Conservation (phyloP, 2,888 invertebrate species). For the Syritta pipiens region DNA sequence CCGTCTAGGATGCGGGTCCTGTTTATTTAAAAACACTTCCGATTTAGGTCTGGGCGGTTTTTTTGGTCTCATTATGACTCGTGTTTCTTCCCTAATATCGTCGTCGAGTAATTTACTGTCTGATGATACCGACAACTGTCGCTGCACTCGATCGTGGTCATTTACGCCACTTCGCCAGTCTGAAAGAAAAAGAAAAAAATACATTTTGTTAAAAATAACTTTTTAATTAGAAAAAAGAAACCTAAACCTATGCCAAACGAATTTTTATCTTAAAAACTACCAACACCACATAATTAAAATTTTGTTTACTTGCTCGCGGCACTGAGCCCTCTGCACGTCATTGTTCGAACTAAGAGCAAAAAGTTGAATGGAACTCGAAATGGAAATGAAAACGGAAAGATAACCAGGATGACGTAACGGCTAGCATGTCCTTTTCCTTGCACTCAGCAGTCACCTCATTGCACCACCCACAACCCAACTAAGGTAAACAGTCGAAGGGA, state of each 20-base stretch:
- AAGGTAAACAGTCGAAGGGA: constrained; percentile 23
- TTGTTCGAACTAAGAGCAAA: too few relatives aligned
- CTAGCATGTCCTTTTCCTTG: too few relatives aligned
- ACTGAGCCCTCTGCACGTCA: too few relatives aligned
- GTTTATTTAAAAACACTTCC: constrained; percentile 93
- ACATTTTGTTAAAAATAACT: constrained; percentile 7
- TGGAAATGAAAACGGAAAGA: too few relatives aligned
- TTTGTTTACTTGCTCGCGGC: too few relatives aligned
- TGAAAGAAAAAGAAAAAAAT: constrained; percentile 78
- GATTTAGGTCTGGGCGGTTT: constrained; percentile 97
- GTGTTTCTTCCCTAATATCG: constrained; percentile 92
- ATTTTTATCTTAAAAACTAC: neutral
- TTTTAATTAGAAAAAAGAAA: neutral
- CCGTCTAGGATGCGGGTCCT: constrained; percentile 86
- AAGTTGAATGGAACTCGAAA: too few relatives aligned
- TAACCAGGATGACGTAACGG: too few relatives aligned
- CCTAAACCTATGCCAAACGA: too few relatives aligned
- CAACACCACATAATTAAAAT: neutral
- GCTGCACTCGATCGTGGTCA: constrained; percentile 91
- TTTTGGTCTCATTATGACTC: constrained; percentile 93
- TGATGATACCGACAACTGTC: constrained; percentile 94
- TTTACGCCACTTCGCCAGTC: constrained; percentile 87
- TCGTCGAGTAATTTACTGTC: constrained; percentile 95
- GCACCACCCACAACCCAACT: too few relatives aligned
- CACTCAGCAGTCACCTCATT: too few relatives aligned